Conservation (phyloP, 2,888 invertebrate species). For the Euclidia mi region DNA sequence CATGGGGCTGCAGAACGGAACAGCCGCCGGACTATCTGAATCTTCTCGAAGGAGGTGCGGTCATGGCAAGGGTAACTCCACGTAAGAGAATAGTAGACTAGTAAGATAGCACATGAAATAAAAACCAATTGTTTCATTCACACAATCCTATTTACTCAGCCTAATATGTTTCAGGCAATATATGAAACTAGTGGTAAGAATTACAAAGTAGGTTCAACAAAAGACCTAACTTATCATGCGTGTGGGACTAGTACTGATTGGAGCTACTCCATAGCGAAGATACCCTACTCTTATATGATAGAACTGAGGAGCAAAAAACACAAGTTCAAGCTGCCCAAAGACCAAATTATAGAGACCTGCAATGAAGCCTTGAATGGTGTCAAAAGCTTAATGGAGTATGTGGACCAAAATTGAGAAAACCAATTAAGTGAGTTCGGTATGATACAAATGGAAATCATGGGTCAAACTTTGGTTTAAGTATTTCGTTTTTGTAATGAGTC, state of each 20-base stretch:
- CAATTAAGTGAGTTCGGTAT: not conserved
- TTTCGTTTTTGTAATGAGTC: no score
- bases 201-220: constrained; percentile 83
- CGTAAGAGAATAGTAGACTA: constrained; percentile 48
- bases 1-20: constrained; percentile 81
- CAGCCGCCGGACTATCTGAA: constrained; percentile 80
- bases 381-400: constrained; percentile 75
- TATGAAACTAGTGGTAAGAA: constrained; percentile 75
- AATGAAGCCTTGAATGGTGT: constrained; percentile 78
- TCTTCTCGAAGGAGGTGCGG: constrained; percentile 76
- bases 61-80: constrained; percentile 82
- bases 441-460: no score
- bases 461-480: no score
- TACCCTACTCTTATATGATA: constrained; percentile 84
- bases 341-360: constrained; percentile 79
- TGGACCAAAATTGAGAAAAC: constrained; percentile 62
- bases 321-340: constrained; percentile 77
- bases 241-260: constrained; percentile 85
- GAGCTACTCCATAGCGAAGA: constrained; percentile 82
- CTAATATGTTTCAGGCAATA: constrained; percentile 73
- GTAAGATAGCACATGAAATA: not conserved
- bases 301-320: constrained; percentile 79
- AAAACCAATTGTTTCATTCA: not conserved
- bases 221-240: constrained; percentile 82
- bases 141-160: not conserved